These are phyloP conservation scores for Tringa solitaria DNA, from an alignment of 2,113 vertebrate genomes.

Conservation along the genomic window DNA sequence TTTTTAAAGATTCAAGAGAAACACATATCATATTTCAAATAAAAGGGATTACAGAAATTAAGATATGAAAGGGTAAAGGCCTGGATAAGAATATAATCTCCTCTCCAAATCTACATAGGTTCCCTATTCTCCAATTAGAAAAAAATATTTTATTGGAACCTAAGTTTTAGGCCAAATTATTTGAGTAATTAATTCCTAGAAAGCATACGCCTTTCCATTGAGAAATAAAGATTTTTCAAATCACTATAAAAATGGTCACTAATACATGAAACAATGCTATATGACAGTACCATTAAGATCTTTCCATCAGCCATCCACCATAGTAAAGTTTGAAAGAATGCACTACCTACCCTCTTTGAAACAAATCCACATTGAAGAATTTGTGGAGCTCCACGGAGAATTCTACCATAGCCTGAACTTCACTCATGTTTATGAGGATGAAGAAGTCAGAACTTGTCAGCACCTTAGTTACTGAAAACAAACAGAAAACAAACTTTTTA, in stretches of 20 bases:
- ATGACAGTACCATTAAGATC: background rate
- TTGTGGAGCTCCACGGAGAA: constrained; percentile 99
- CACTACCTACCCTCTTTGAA: constrained; percentile 93
- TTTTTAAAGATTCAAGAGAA: background rate
- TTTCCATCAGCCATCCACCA: background rate
- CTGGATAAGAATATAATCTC: background rate
- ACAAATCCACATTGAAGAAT: constrained; percentile 99
- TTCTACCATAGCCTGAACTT: constrained; percentile 98
- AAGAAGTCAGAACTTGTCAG: constrained; percentile 76
- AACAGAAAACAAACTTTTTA: constrained; percentile 38
- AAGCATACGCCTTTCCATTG: background rate
- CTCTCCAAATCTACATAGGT: background rate
- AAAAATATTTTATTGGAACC: background rate
- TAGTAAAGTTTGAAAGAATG: background rate
- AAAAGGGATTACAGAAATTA: background rate
- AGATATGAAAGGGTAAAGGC: background rate
- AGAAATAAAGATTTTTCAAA: background rate
- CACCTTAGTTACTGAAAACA: constrained; percentile 74
- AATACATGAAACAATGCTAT: background rate
- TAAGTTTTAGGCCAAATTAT: background rate
- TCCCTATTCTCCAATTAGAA: background rate
- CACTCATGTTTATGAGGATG: constrained; percentile 90
- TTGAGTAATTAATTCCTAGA: background rate
- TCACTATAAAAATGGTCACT: background rate
- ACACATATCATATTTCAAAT: background rate